A percentile compares a stretch with the other conserved stretches of the same genome.
Evolutionary conservation across 2,797 vertebrate species (phyloP).

Genomic region (Pseudotriccus pelzelni): DNA sequence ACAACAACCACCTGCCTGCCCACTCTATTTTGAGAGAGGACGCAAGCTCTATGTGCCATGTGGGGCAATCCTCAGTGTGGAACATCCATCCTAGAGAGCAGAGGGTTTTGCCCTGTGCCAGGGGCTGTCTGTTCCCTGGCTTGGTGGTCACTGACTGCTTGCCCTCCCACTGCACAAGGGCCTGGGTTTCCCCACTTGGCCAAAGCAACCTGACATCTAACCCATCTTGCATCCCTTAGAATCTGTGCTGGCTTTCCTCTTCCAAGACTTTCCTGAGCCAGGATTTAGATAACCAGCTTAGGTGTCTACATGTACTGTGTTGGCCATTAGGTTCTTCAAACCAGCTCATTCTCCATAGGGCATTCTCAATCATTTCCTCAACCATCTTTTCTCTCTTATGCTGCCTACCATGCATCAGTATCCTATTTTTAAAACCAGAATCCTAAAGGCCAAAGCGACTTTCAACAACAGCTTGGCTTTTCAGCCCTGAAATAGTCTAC

Average conservation of each 20-base stretch:
- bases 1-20: not conserved
- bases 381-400: not conserved
- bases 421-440: not conserved
- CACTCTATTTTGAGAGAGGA: not conserved
- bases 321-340: not conserved
- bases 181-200: not conserved
- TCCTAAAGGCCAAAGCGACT: not conserved
- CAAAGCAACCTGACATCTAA: not conserved
- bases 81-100: not conserved
- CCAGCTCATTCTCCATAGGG: not conserved
- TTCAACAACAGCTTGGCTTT: not conserved
- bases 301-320: not conserved
- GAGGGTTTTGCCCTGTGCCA: not conserved
- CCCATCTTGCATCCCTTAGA: not conserved
- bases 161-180: not conserved
- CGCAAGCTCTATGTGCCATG: fast-evolving
- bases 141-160: not conserved
- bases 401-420: not conserved
- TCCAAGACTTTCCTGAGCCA: not conserved
- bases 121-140: not conserved
- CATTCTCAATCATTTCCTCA: not conserved
- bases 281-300: not conserved
- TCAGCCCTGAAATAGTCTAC: not conserved
- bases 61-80: not conserved
- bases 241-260: not conserved